Conservation (phyloP, 2,113 vertebrate species). For the Odontesthes bonariensis region DNA sequence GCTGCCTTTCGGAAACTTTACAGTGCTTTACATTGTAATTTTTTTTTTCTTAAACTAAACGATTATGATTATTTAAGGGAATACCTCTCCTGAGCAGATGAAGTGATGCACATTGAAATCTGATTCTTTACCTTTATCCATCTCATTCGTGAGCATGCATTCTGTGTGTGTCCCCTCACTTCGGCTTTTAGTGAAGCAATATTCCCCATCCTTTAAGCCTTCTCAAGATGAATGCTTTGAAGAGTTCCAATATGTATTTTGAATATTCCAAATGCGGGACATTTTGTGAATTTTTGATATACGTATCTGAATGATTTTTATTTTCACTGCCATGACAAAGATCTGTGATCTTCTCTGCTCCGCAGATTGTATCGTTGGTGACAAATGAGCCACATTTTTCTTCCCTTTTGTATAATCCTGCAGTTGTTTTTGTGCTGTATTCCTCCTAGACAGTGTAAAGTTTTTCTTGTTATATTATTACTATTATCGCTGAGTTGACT, state of each 20-base stretch:
- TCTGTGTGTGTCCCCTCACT: constrained; percentile 34
- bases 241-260: constrained; percentile 78
- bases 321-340: constrained; percentile 81
- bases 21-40: constrained; percentile 19
- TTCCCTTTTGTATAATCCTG: constrained; percentile 55
- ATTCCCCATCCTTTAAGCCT: constrained; percentile 70
- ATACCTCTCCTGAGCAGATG: constrained; percentile 17
- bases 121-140: constrained; percentile 6
- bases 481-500: constrained; percentile 59
- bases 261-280: constrained; percentile 83
- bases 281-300: constrained; percentile 83
- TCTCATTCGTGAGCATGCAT: constrained; percentile 20
- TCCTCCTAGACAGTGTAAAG: constrained; percentile 61
- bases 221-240: constrained; percentile 64
- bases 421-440: constrained; percentile 65
- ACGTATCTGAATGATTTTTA: constrained; percentile 69
- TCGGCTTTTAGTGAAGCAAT: constrained; percentile 75
- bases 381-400: constrained; percentile 63
- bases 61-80: constrained; percentile 30
- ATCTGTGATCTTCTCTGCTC: constrained; percentile 77
- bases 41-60: not conserved
- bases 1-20: not conserved
- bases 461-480: constrained; percentile 63
- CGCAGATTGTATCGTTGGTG: constrained; percentile 71
- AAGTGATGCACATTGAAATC: not conserved